Base-by-base conservation (phyloP, 1,140 invertebrate genomes). In the Dryas iulia region DNA sequence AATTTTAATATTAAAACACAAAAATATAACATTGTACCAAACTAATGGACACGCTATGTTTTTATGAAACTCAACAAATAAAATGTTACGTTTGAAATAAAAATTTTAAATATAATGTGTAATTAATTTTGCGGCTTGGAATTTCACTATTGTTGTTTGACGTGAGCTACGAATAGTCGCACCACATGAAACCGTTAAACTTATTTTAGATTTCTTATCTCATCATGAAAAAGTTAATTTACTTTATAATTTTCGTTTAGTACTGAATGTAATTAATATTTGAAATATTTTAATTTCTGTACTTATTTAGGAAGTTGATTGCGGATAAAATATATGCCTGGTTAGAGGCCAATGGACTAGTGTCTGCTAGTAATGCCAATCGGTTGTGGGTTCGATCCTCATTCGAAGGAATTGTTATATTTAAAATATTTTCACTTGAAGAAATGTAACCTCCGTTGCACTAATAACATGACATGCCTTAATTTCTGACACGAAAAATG, bases 21-120 rank as follows among this genome's bases (percentile, higher is more conserved):
- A 47, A 47, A 47, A 47, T 47, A 21, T 47, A 14, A 47, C 7
- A 21, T 8, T 47, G 7, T 47, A 21, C 8, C 8, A 47, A 47
- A 2, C 21, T 0, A 47, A 21, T 6, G 14, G 7, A 11, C 39
- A 21, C 18, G 39, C 39, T 7, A 47, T 1, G 7, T 21, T 28
- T 47, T 47, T 47, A 57, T 1, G 12, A 28, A 58, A 58, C 8
- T 30, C 26, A 28, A 26, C 3, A 30, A 58, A 30, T 26, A 58
- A 58, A 28, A 58, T 30, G 56, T 21, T 18, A 14, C 24, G 30
- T 10, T 12, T 11, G 11, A 18, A 58, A 58, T 2, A 58, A 58
- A 14, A 58, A 18, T 58, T 28, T 58, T 18, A 47, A 47, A 47
- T 47, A 47, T 47, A 47, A 47, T 21, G 39, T 47, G 39, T 47